These are phyloP conservation scores for Harpalus rubripes DNA, from an alignment of 2,888 invertebrate genomes.

Conservation along the genomic window DNA sequence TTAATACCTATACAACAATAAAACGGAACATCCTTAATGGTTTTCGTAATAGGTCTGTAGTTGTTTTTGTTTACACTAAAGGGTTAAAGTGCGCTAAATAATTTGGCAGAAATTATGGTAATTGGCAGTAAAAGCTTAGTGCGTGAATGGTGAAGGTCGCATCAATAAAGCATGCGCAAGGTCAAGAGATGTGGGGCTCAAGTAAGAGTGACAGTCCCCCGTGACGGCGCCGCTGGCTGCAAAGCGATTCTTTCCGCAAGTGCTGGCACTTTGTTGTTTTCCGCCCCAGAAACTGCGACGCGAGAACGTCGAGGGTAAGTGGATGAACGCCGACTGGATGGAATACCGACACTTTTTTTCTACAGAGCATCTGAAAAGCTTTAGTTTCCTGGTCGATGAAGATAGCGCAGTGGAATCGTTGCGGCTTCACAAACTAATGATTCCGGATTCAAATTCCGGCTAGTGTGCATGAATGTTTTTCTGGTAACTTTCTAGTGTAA, in stretches of 20 bases:
- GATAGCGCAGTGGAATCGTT: too few relatives aligned
- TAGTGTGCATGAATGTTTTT: too few relatives aligned
- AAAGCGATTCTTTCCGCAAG: slow-evolving; percentile 66
- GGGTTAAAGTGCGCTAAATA: neutral
- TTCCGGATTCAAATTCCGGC: too few relatives aligned
- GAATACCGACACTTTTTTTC: neutral
- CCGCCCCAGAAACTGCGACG: slow-evolving; percentile 61
- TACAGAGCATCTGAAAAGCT: neutral
- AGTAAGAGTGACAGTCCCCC: slow-evolving; percentile 51
- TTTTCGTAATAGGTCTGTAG: too few relatives aligned
- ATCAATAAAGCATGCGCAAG: slow-evolving; percentile 3
- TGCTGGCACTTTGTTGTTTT: slow-evolving; percentile 65
- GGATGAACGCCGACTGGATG: slow-evolving; percentile 16
- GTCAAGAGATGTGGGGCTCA: slow-evolving; percentile 24
- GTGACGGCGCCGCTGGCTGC: slow-evolving; percentile 32
- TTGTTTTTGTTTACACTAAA: neutral
- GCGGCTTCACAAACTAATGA: too few relatives aligned
- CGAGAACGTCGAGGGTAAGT: neutral
- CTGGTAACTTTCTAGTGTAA: too few relatives aligned
- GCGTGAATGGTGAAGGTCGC: slow-evolving; percentile 13
- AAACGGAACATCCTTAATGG: too few relatives aligned
- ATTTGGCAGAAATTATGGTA: neutral
- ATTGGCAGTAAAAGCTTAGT: neutral
- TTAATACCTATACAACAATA: too few relatives aligned
- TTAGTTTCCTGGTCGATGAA: too few relatives aligned